Evolutionary conservation across 2,797 vertebrate species (phyloP), one percentile per base, ranked within the genome.

Genomic region (Novumbra hubbsi): DNA sequence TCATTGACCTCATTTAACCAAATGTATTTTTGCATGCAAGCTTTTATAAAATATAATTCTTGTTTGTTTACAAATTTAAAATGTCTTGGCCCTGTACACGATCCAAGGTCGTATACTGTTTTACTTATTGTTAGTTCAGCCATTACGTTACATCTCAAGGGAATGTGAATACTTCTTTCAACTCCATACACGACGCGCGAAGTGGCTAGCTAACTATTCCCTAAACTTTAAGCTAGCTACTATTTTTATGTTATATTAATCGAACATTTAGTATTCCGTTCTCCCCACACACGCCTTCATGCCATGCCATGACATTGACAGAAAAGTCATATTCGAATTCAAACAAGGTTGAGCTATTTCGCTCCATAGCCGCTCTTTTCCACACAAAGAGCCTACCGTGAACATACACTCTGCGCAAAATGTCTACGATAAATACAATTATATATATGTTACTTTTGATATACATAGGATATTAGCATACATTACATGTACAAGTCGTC

Each of bases 401-500:
- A 1, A 50, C 19, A 15, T 30, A 63, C 60, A 14, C 60, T 16
- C 15, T 12, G 60, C 27, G 60, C 60, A 14, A 24, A 4, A 27
- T 30, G 12, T 27, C 66, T 41, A 17, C 14, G 11, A 21, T 41
- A 21, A 68, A 48, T 5, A n/a, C 28, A 69, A 64, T 73, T 73
- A 73, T 79, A 76, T 70, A 75, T 70, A 70, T 64, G n/a, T 14
- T 21, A 71, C 28, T 16, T 66, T 45, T 49, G 70, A 71, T 73
- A 71, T 73, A 38, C 21, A 57, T 68, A n/a, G 32, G 57, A 75
- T 52, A 65, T 64, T 41, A 34, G 41, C 52, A 67, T 76, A 41
- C 74, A 50, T 72, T 75, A 66, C 45, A 77, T 71, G 64, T 72
- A 71, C 77, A 74, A 74, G 55, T 75, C 16, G 28, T 77, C 16